Base-by-base conservation (phyloP, 92 coral and sea anemone genomes). In the Metridium senile region DNA sequence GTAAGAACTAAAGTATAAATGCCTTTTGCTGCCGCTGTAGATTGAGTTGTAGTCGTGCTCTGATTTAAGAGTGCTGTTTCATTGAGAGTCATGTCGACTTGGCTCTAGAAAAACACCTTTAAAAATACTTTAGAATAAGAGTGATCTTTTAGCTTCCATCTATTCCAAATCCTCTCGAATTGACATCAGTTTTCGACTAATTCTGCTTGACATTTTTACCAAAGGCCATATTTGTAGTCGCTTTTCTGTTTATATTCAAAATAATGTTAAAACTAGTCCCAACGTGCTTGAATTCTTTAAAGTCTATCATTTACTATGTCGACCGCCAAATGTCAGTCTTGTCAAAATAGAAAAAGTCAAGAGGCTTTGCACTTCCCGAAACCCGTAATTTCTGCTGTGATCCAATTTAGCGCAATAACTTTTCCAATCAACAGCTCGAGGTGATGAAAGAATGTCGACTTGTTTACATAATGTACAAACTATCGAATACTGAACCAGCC, bases 1-100 rank as follows among this genome's bases (percentile, higher is more conserved):
- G 79, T 68, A 9, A 88, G 76, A 17, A 87, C 77, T 10, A 77
- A 43, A 27, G 93, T 81, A 47, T 88, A 70, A 20, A 77, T 20
- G 47, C 86, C 87, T 34, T 82, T 64, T 54, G 27, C 22, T 25
- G 71, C 26, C n/a, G n/a, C n/a, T 7, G 51, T 58, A 39, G 68
- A 28, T 6, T 31, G 45, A 63, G 69, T 13, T 63, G 69, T n/a
- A 30, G 66, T n/a, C 13, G 13, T 4, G 29, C 76, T 73, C 31
- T 73, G 77, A 28, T 53, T 72, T 20, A 59, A 53, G 18, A 53
- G 33, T 0, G 62, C 26, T 20, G 49, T 31, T 4, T 19, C 11
- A 32, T 72, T 72, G 26, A 13, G 26, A 23, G 65, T 31, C 33
- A 59, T 56, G 66, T 49, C 46, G 62, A 58, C 62, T 58, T 45